Base-by-base conservation (phyloP, 2,113 vertebrate species). In the Puma concolor region DNA sequence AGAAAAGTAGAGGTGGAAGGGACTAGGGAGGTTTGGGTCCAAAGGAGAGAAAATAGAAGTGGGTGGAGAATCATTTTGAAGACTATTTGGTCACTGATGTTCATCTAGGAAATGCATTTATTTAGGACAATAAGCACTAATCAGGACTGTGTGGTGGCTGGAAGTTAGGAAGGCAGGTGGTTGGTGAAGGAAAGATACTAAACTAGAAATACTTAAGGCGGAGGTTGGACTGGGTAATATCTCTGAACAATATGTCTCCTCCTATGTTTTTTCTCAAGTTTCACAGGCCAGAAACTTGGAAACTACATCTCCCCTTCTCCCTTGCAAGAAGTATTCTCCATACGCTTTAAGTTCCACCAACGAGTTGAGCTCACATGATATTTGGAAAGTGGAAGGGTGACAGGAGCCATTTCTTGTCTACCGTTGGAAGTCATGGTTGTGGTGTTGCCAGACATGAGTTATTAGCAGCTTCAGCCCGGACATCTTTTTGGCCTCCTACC, bases 21-120 rank as follows among this genome's bases (percentile, higher is more conserved):
- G 15, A 38, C 19, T 80, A 29, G 33, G 12, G 4, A 81, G 36
- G 7, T 52, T 27, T 91, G 38, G 71, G n/a, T 77, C 11, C 41
- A 64, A 83, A 82, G 80, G 84, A 94, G 60, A 72, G 50, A 83
- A 94, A 94, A 93, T 17, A 44, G 38, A 67, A 88, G 7, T 50
- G 36, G 38, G 79, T 64, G 54, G 36, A 52, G n/a, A 94, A 81
- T 83, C 52, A 60, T 63, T 85, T 64, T 82, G 57, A 82, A 87
- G 77, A 72, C 38, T 52, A 3, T 4, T 33, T 16, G 31, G 36
- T 41, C 23, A n/a, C 57, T 33, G 57, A 12, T 92, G 64, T n/a
- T n/a, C 41, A 54, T 83, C 74, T 81, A 36, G 57, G 57, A 63
- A 52, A 52, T 2, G 5, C 3, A 14, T 4, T 44, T 81, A 52